Evolutionary conservation across 2,797 vertebrate species (phyloP).

Genomic region (Gouania willdenowi): DNA sequence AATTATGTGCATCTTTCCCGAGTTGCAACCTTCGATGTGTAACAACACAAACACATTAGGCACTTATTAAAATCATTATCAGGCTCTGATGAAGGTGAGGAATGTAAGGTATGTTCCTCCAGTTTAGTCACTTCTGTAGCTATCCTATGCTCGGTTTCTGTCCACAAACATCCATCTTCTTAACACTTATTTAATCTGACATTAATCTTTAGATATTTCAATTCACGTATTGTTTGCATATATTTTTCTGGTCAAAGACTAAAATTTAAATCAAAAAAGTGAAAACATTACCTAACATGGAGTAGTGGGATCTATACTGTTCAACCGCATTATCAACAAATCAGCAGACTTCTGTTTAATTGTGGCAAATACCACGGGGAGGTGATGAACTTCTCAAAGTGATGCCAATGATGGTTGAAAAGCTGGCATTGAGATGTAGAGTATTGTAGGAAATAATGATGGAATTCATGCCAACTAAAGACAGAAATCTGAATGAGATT

Average conservation of each 20-base stretch:
- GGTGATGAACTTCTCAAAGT: slow-evolving; percentile 57
- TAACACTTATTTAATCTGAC: too few species aligned
- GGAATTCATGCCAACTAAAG: slow-evolving; percentile 8
- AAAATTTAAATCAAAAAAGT: too few species aligned
- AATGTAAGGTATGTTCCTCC: slow-evolving; percentile 82
- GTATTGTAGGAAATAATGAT: too few species aligned
- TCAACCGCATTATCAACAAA: slow-evolving; percentile 38
- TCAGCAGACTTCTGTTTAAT: slow-evolving; percentile 27
- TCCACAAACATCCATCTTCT: too few species aligned
- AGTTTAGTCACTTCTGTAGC: slow-evolving; percentile 59
- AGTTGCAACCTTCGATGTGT: slow-evolving; percentile 11
- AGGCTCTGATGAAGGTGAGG: slow-evolving; percentile 81
- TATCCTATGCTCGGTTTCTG: slow-evolving; percentile 49
- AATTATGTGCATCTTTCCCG: slow-evolving; percentile 6
- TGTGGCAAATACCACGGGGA: slow-evolving; percentile 36
- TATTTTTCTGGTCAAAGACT: too few species aligned
- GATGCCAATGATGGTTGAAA: slow-evolving; percentile 22
- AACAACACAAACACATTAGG: slow-evolving; percentile 43
- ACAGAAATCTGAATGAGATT: background rate
- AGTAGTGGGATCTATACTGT: background rate
- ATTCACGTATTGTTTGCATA: too few species aligned
- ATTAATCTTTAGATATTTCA: too few species aligned
- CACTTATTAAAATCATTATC: slow-evolving; percentile 77
- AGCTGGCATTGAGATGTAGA: background rate
- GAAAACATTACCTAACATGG: background rate